Evolutionary conservation across 2,888 invertebrate genomes (phyloP).

Genomic region (Tuta absoluta): DNA sequence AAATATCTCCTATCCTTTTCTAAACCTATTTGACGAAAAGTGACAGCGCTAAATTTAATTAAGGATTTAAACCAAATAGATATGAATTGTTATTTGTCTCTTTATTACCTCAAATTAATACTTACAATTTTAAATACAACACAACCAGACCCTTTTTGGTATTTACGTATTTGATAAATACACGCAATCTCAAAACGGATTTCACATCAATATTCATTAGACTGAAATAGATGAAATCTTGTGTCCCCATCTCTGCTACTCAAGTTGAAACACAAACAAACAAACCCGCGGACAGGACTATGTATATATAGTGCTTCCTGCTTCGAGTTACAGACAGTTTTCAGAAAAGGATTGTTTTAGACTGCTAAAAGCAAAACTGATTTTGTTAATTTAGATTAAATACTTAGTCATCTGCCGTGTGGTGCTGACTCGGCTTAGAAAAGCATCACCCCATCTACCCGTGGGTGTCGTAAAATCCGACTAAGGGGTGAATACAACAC

Average conservation of each 20-base stretch:
- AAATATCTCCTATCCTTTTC: too few species aligned
- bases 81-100: too few species aligned
- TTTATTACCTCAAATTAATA: too few species aligned
- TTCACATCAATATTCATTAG: neutral
- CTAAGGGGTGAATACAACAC: neutral
- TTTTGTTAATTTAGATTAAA: neutral
- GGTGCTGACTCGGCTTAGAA: too few species aligned
- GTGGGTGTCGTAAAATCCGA: too few species aligned
- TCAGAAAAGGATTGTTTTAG: neutral
- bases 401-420: too few species aligned
- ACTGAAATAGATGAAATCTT: conserved; percentile 8
- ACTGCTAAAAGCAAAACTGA: neutral
- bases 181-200: neutral
- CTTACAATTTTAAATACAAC: too few species aligned
- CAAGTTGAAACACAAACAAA: conserved; percentile 3
- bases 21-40: too few species aligned
- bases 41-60: too few species aligned
- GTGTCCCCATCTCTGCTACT: neutral
- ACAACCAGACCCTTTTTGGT: too few species aligned
- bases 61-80: too few species aligned
- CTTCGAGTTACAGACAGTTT: neutral
- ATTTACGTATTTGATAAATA: neutral
- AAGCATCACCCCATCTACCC: too few species aligned
- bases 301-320: conserved; percentile 13
- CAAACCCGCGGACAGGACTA: conserved; percentile 1